These are phyloP conservation scores for Esox niger DNA, from an alignment of 2,113 vertebrate genomes.

Conservation along the genomic window DNA sequence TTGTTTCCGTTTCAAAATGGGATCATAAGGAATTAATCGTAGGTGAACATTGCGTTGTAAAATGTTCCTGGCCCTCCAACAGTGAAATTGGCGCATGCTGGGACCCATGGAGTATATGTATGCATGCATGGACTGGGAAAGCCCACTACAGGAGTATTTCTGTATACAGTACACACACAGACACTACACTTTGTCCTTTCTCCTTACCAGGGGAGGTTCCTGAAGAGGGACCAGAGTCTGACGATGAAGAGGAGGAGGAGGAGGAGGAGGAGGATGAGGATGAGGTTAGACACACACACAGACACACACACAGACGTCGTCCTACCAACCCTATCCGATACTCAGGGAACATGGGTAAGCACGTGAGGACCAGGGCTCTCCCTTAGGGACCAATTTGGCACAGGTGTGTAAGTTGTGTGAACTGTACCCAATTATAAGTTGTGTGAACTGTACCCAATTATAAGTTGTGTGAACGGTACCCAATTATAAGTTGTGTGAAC, in stretches of 20 bases:
- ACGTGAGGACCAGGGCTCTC: neutral
- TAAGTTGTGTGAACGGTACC: neutral
- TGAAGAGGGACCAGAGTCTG: constrained; percentile 80
- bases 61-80: too few relatives aligned
- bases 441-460: neutral
- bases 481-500: neutral
- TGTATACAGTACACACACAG: too few relatives aligned
- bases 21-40: too few relatives aligned
- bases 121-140: too few relatives aligned
- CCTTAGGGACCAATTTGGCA: neutral
- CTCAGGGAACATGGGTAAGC: constrained; percentile 38
- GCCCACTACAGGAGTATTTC: too few relatives aligned
- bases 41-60: too few relatives aligned
- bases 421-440: neutral
- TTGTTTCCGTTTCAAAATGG: too few relatives aligned
- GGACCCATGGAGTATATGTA: too few relatives aligned
- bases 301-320: neutral
- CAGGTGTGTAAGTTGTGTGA: neutral
- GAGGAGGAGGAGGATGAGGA: constrained; percentile 86
- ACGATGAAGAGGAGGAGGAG: constrained; percentile 91
- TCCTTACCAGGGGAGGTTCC: constrained; percentile 71
- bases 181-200: too few relatives aligned
- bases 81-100: too few relatives aligned
- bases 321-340: neutral
- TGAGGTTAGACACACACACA: constrained; percentile 72